Base-by-base conservation (phyloP, 2,888 invertebrate species). In the Hydraecia micacea region DNA sequence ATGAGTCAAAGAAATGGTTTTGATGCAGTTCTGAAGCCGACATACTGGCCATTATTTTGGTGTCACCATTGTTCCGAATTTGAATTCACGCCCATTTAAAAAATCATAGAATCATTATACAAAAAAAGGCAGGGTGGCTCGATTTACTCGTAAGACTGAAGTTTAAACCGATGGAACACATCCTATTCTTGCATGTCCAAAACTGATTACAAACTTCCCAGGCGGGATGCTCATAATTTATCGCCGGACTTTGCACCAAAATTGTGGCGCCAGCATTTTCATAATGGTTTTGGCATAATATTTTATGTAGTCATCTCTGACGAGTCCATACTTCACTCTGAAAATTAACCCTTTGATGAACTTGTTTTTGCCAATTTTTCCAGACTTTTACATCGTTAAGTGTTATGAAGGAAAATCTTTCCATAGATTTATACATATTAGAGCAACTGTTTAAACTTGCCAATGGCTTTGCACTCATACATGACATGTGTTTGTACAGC, bases 381-480 rank as follows among this genome's bases (percentile, higher is more conserved):
- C 2, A 67, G 42, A 49, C 39, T 28, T 62, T 25, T n/a, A 25
- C 55, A 55, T 55, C 25, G 55, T 55, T 55, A 55, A 58, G n/a
- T 58, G 55, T n/a, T 58, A 58, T 11, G 21, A 65, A 67, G 4
- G 46, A 66, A 72, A 70, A 81, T 75, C 69, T 42, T 68, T 46
- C 13, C 42, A 75, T 70, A 25, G 63, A 76, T 81, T 60, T 46
- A n/a, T 28, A 39, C 6, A 21, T 25, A 49, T 63, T 70, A 32
- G 3, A 32, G 18, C 83, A 80, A 69, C 67, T 87, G 85, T 73
- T 77, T 67, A 69, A 78, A 85, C 46, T 79, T 68, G 39, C 2
- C 67, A 73, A 75, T 70, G 42, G 49, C 28, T 72, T 65, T 68
- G 46, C 70, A 77, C 28, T 39, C 36, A 11, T 70, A 62, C 32